These are phyloP conservation scores for Sebastes nivosus DNA, from an alignment of 2,797 vertebrate species.

Conservation along the genomic window DNA sequence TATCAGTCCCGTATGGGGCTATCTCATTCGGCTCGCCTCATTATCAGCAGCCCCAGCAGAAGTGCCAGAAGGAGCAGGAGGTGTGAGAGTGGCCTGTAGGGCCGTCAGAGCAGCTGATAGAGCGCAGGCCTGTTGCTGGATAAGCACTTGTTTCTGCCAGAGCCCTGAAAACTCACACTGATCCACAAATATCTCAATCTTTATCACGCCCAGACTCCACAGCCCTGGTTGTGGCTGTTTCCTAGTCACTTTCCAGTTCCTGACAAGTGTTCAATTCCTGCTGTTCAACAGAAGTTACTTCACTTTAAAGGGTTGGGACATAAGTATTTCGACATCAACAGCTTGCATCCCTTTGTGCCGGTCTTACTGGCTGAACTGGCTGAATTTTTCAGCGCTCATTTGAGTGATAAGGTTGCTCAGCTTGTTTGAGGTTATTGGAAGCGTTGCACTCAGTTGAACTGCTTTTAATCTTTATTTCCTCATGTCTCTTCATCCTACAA, in stretches of 20 bases:
- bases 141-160: slow-evolving; percentile 27
- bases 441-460: background rate
- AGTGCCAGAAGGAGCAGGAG: slow-evolving; percentile 26
- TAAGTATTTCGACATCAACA: background rate
- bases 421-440: slow-evolving; percentile 11
- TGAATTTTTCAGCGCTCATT: slow-evolving; percentile 2
- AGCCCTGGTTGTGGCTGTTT: background rate
- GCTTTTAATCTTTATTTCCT: slow-evolving; percentile 15
- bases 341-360: background rate
- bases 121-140: slow-evolving; percentile 31
- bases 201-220: background rate
- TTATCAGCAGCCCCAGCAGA: slow-evolving; percentile 51
- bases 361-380: slow-evolving; percentile 48
- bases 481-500: background rate
- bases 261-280: background rate
- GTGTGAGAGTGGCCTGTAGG: slow-evolving; percentile 30
- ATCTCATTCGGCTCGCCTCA: slow-evolving; percentile 46
- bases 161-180: slow-evolving; percentile 35
- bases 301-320: background rate
- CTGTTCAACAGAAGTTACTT: background rate
- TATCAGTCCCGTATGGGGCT: slow-evolving; percentile 12
- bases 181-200: slow-evolving; percentile 30
- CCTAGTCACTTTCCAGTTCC: background rate
- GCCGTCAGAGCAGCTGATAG: slow-evolving; percentile 41
- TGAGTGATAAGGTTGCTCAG: slow-evolving; percentile 30